A percentile compares a stretch with the other conserved stretches of the same genome.
Conservation (phyloP, 1,140 invertebrate genomes). For the Atta cephalotes region DNA sequence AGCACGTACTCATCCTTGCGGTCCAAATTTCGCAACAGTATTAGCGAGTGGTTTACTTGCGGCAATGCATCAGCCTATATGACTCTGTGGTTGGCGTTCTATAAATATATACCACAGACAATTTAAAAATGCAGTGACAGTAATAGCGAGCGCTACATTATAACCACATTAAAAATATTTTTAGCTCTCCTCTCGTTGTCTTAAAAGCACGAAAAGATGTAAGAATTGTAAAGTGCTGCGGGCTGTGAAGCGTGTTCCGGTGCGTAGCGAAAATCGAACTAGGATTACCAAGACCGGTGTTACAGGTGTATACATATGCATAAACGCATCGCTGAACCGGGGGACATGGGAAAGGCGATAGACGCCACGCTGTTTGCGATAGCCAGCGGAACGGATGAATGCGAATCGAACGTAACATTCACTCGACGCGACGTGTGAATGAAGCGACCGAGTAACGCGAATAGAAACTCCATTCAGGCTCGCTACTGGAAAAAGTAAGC, state of each 20-base stretch:
- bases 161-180: constrained; percentile 46
- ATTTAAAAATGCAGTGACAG: constrained; percentile 61
- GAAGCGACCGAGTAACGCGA: constrained; percentile 57
- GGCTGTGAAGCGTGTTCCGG: background rate
- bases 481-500: constrained; percentile 57
- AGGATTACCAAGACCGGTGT: background rate
- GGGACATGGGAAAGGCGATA: constrained; percentile 44
- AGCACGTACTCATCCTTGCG: constrained; percentile 19
- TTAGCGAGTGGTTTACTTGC: background rate
- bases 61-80: constrained; percentile 28
- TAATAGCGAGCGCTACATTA: constrained; percentile 37
- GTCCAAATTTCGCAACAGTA: constrained; percentile 36
- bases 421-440: constrained; percentile 65
- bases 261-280: constrained; percentile 13
- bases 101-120: constrained; percentile 48
- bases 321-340: constrained; percentile 22
- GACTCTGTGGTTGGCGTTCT: constrained; percentile 31
- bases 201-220: background rate
- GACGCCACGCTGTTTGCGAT: constrained; percentile 6
- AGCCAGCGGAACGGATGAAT: constrained; percentile 53
- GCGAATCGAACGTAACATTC: constrained; percentile 61
- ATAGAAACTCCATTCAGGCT: constrained; percentile 70
- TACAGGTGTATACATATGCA: constrained; percentile 51
- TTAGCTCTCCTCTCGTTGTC: background rate
- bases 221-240: background rate